Evolutionary conservation across 2,797 vertebrate genomes (phyloP).

Genomic region (Psittacula echo): DNA sequence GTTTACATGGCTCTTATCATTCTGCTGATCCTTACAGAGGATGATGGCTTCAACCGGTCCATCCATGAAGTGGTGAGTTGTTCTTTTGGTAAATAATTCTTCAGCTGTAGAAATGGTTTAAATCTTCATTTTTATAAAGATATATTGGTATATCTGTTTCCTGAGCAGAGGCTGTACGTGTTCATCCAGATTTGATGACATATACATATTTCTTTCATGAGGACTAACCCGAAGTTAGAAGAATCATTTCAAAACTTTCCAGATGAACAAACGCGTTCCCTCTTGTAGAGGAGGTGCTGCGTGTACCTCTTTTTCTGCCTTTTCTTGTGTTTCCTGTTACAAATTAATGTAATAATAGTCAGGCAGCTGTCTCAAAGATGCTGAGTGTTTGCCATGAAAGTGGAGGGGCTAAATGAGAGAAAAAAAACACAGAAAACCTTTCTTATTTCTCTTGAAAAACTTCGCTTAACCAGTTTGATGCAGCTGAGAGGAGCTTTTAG

Average conservation of each 20-base stretch:
- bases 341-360: not conserved
- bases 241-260: not conserved
- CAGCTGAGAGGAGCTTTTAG: not conserved
- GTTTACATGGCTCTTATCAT: slow-evolving; percentile 99
- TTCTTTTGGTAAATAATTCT: not conserved
- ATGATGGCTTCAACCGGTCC: slow-evolving; percentile 95
- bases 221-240: not conserved
- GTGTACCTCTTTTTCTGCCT: not conserved
- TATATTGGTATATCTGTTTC: not conserved
- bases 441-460: not conserved
- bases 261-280: not conserved
- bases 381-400: not conserved
- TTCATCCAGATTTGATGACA: not conserved
- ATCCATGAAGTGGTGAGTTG: slow-evolving; percentile 95
- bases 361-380: not conserved
- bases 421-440: not conserved
- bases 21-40: slow-evolving; percentile 96
- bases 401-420: not conserved
- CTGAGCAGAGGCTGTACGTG: not conserved
- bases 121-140: not conserved
- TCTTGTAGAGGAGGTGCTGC: not conserved
- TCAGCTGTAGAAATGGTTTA: not conserved
- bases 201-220: not conserved
- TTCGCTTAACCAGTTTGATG: not conserved
- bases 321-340: slow-evolving; percentile 1